Conservation (phyloP, 2,113 vertebrate genomes). For the Uria aalge region DNA sequence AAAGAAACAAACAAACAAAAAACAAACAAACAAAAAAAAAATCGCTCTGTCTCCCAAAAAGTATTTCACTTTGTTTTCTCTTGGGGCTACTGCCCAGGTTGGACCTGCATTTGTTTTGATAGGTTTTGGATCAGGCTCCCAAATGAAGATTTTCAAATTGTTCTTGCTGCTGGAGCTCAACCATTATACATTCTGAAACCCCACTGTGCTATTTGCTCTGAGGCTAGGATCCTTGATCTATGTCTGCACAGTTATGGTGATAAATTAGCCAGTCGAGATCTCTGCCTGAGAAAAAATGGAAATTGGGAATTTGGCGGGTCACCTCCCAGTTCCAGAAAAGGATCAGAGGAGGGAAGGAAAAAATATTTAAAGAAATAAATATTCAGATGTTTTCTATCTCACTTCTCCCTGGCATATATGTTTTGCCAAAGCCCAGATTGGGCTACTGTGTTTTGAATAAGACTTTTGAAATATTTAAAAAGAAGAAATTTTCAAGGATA, state of each 20-base stretch:
- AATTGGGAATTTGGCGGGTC: neutral
- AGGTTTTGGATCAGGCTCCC: neutral
- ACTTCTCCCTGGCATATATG: neutral
- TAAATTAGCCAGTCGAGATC: neutral
- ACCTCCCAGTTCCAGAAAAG: neutral
- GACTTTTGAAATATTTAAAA: neutral
- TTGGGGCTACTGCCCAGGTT: neutral
- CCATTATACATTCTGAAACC: neutral
- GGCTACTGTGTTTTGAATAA: neutral
- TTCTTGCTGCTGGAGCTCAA: neutral
- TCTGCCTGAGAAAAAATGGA: neutral
- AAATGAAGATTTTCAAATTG: neutral
- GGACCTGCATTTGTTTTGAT: neutral
- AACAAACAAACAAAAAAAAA: neutral
- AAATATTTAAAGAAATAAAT: neutral
- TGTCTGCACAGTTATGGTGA: neutral
- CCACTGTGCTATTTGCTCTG: neutral
- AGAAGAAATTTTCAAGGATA: neutral
- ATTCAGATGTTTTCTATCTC: neutral
- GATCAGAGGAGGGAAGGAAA: fast-evolving
- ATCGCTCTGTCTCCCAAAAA: fast-evolving
- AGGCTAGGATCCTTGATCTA: neutral
- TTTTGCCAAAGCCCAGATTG: neutral
- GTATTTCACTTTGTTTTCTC: neutral
- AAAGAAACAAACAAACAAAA: too few species aligned